Evolutionary conservation across 1,140 invertebrate species (phyloP).

Genomic region (Ooceraea biroi): DNA sequence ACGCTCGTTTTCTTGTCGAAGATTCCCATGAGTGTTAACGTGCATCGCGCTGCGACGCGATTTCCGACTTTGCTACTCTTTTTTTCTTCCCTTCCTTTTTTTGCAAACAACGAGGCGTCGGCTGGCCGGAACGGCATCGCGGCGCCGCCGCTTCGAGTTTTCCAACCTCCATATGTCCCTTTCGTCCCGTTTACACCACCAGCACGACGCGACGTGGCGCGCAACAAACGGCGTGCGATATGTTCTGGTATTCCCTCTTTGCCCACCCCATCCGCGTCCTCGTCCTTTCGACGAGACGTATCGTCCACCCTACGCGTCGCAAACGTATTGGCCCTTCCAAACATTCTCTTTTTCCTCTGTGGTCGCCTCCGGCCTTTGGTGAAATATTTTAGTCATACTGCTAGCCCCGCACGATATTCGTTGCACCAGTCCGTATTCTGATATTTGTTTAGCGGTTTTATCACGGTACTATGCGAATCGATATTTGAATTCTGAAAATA

Average conservation of each 20-base stretch:
- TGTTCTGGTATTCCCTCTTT: constrained; percentile 45
- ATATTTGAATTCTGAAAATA: neutral
- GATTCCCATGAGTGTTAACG: constrained; percentile 1
- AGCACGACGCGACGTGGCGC: constrained; percentile 55
- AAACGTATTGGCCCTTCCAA: constrained; percentile 52
- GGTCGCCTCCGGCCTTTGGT: constrained; percentile 11
- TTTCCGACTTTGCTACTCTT: constrained; percentile 14
- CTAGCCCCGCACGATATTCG: neutral
- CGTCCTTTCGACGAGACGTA: constrained; percentile 51
- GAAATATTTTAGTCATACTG: constrained; percentile 43
- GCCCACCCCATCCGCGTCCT: neutral
- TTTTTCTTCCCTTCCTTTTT: neutral
- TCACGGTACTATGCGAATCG: neutral
- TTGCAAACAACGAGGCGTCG: constrained; percentile 51
- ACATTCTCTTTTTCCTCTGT: constrained; percentile 8
- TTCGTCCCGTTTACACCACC: constrained; percentile 40
- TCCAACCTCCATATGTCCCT: constrained; percentile 34
- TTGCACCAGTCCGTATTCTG: neutral
- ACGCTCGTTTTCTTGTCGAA: too few species aligned
- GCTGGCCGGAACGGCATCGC: constrained; percentile 57
- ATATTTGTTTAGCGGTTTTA: constrained; percentile 25
- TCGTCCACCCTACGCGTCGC: constrained; percentile 22
- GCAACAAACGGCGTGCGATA: constrained; percentile 62
- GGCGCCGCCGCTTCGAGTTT: constrained; percentile 59
- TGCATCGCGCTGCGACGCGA: neutral